phyloP scores from a whole-genome alignment of 2,888 invertebrate species.

The Eucera pruinosa region DNA sequence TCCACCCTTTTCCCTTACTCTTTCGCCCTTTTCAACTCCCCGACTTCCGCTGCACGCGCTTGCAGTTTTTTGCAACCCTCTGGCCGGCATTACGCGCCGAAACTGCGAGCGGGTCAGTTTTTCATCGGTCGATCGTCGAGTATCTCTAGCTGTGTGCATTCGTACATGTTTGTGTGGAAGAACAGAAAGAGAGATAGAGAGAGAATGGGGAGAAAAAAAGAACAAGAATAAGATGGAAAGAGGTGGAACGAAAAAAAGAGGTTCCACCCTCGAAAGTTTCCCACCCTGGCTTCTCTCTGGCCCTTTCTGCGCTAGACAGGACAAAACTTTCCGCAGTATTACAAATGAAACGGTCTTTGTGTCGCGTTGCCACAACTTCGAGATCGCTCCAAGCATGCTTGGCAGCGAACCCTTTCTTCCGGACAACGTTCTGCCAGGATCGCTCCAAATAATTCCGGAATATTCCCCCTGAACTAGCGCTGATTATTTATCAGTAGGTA shows the following conservation, averaged over 20 bases:
- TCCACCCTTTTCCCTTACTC: neutral
- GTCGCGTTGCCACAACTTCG: constrained; percentile 53
- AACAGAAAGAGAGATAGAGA: neutral
- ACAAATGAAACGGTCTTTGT: constrained; percentile 58
- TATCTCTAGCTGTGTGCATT: too few relatives aligned
- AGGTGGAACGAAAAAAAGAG: constrained; percentile 11
- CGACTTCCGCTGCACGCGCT: constrained; percentile 37
- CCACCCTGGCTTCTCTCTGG: constrained; percentile 14
- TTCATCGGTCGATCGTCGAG: constrained; percentile 47
- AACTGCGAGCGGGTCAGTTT: constrained; percentile 67
- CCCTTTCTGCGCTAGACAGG: constrained; percentile 43
- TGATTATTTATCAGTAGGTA: too few relatives aligned
- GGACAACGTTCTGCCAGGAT: constrained; percentile 40
- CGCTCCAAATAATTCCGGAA: constrained; percentile 36
- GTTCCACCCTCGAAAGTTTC: constrained; percentile 33
- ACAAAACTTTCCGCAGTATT: constrained; percentile 57
- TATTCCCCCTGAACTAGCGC: constrained; percentile 23
- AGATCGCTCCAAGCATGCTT: constrained; percentile 62
- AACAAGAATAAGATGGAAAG: neutral
- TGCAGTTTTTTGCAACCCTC: constrained; percentile 40
- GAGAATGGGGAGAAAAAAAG: neutral
- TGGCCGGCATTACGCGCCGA: constrained; percentile 43
- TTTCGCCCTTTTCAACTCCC: constrained; percentile 1
- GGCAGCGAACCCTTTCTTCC: constrained; percentile 54
- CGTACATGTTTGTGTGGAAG: neutral